Base-by-base conservation (phyloP, 1,140 invertebrate genomes). In the Homalodisca vitripennis region DNA sequence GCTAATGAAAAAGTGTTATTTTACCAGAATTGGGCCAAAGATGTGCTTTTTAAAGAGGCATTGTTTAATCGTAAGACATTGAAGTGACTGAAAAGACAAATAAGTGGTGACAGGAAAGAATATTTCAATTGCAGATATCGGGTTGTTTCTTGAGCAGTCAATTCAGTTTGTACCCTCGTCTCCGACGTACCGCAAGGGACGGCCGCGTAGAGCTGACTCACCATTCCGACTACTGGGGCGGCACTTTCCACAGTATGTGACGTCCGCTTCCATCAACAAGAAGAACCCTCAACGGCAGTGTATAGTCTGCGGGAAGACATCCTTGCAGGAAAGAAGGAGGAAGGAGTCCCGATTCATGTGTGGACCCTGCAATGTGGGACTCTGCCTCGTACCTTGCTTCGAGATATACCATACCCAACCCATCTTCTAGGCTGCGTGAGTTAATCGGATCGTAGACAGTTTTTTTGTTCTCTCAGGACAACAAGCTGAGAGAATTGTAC, bases 311-410 rank as follows among this genome's bases (percentile, higher is more conserved):
- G 34, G 47, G 20, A 51, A 70, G 27, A 64, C 55, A 20, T 64
- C 62, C 31, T 41, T 47, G 27, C 32, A 57, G 22, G 34, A 63
- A 32, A n/a, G 22, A 65, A 70, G 66, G 32, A 20, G 34, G 20
- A 57, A 48, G 34, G 69, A 70, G 34, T 51, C 69, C 13, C 47
- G 69, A 20, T 70, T 67, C 22, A 66, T 66, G 69, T 70, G 69
- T 41, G 53, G 51, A 24, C n/a, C 26, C 13, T 70, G 69, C 51
- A 66, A 66, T 41, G 69, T 63, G 20, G 69, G 63, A 29, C 30
- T 70, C 14, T 70, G 69, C 55, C 41, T 67, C n/a, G 69, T 67
- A 31, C 55, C 63, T 24, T 70, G 69, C 51, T 70, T 70, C 41
- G 51, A 51, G 24, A 47, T 46, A 20, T 70, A 70, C 66, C 65